Evolutionary conservation across 2,113 vertebrate genomes (phyloP), one percentile per base, ranked within the genome.

Genomic region (Gila orcuttii): DNA sequence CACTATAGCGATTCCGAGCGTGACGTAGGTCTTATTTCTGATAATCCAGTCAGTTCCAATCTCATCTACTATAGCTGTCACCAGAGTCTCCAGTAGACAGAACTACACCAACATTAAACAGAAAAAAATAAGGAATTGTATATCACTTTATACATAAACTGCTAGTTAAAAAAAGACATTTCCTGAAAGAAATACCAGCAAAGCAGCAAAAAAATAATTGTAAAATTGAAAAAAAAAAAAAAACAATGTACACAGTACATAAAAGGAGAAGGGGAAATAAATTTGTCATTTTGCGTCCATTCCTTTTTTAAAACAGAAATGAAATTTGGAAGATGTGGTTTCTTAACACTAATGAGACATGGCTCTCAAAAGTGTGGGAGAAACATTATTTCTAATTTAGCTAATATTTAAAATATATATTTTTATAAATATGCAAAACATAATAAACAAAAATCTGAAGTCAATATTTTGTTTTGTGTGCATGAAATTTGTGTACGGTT

Each of bases 31-130:
- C 90, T 99, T 99, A 86, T 96, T 95, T 86, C 94, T 96, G 60
- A 98, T 96, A 91, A 99, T 99, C 98, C 97, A 99, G 89, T 99
- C 97, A 0, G 96, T 98, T 25, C 96, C 98, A 57, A 99, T 97
- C 92, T 99, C 98, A 1, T 99, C 98, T 73, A 99, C 98, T 0
- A 99, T 92, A 89, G 98, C 98, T 0, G 97, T 99, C 89, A 99
- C 98, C 89, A 99, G 90, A 0, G 98, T 99, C 93, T 99, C 98
- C 90, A 99, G 91, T 87, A 99, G 94, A 87, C 98, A 99, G 92
- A 99, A 99, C 97, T 99, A 73, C 68, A 42, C 7, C 31, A 23
- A 55, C n/a, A 12, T 7, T 33, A 15, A 83, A 79, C 23, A 39
- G 11, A 21, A 39, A 7, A 6, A 10, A 60, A 74, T 19, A 9